phyloP scores from a whole-genome alignment of 2,888 invertebrate species.

The Ectemnius lituratus region DNA sequence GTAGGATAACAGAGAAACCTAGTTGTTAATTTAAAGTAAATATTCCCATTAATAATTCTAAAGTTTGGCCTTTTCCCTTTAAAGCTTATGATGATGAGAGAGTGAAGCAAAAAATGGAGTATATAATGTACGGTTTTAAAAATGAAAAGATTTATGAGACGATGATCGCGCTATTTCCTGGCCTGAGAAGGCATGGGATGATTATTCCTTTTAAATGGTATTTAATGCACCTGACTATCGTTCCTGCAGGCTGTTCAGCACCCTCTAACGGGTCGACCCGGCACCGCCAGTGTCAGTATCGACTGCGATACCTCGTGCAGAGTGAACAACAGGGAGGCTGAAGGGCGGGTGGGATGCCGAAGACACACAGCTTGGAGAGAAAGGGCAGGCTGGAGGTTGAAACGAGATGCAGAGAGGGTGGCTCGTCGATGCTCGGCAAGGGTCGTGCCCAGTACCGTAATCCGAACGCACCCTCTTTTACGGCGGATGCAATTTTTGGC shows the following conservation, averaged over 20 bases:
- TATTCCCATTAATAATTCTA: too few relatives aligned
- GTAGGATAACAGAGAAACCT: too few relatives aligned
- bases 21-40: too few relatives aligned
- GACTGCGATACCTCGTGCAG: slow-evolving; percentile 69
- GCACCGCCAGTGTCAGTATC: slow-evolving; percentile 74
- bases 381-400: slow-evolving; percentile 43
- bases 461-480: slow-evolving; percentile 9
- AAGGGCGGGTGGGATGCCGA: slow-evolving; percentile 58
- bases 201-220: too few relatives aligned
- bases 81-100: too few relatives aligned
- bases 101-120: too few relatives aligned
- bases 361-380: slow-evolving; percentile 44
- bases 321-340: slow-evolving; percentile 46
- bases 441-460: slow-evolving; percentile 57
- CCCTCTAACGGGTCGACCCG: slow-evolving; percentile 75
- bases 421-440: slow-evolving; percentile 63
- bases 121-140: too few relatives aligned
- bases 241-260: slow-evolving; percentile 67
- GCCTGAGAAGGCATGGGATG: too few relatives aligned
- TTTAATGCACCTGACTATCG: background rate
- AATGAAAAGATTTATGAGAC: too few relatives aligned
- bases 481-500: too few relatives aligned
- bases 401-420: slow-evolving; percentile 40
- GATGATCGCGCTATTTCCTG: too few relatives aligned
- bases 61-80: too few relatives aligned